These are phyloP conservation scores for Pangasius larnaudii DNA, from an alignment of 2,797 vertebrate genomes.

Conservation along the genomic window DNA sequence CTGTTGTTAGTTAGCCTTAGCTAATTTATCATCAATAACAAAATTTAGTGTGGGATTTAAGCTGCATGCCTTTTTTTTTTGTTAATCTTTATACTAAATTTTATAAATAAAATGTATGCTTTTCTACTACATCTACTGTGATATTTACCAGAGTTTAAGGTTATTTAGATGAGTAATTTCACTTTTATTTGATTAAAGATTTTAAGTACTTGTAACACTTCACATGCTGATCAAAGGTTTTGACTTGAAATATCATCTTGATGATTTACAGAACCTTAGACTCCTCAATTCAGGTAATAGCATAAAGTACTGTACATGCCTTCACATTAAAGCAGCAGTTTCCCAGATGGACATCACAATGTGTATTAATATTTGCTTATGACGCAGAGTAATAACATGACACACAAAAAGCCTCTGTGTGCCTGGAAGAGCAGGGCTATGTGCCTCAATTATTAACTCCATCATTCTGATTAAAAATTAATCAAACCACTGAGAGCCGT, in stretches of 20 bases:
- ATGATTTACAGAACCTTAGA: background rate
- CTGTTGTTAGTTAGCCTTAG: background rate
- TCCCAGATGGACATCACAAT: background rate
- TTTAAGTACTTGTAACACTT: background rate
- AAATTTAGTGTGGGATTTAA: background rate
- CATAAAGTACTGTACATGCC: background rate
- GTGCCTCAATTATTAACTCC: constrained; percentile 11
- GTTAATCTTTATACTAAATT: too few relatives aligned
- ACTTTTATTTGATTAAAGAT: background rate
- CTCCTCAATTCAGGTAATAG: background rate
- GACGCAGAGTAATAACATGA: background rate
- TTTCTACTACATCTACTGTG: background rate
- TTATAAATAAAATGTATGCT: background rate
- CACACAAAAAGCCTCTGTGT: constrained; percentile 18
- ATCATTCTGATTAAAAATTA: constrained; percentile 33
- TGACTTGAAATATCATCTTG: background rate
- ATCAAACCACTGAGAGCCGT: background rate
- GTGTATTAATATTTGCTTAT: constrained; percentile 31
- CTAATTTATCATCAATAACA: background rate
- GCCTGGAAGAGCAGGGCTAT: background rate
- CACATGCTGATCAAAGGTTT: background rate
- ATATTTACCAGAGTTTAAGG: background rate
- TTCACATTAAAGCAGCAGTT: background rate
- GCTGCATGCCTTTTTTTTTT: too few relatives aligned
- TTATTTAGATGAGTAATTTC: background rate